Conservation (phyloP, 1,140 invertebrate genomes). For the Scaptomyza montana region DNA sequence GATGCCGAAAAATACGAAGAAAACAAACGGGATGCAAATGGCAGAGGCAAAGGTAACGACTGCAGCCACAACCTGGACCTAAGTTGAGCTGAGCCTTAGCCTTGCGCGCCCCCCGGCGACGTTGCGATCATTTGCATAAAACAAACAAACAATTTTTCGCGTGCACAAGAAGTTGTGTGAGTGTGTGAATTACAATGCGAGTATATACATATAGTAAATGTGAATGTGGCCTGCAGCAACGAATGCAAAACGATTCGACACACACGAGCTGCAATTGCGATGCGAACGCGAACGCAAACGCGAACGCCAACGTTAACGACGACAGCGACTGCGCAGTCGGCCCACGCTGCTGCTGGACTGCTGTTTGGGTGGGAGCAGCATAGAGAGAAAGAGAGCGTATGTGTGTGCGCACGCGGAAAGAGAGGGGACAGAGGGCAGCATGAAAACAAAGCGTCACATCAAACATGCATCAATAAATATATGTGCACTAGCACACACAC, state of each 20-base stretch:
- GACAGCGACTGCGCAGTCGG: constrained; percentile 14
- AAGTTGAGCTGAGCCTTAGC: constrained; percentile 17
- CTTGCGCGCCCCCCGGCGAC: constrained; percentile 37
- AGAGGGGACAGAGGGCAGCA: constrained; percentile 15
- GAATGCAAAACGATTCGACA: constrained; percentile 67
- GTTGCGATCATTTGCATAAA: constrained; percentile 76
- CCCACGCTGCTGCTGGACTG: constrained; percentile 25
- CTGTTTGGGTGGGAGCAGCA: constrained; percentile 1
- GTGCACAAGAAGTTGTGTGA: constrained; percentile 44
- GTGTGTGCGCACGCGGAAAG: not conserved
- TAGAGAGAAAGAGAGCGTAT: not conserved
- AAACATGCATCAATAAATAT: constrained; percentile 75
- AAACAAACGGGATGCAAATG: constrained; percentile 28
- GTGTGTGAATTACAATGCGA: constrained; percentile 41
- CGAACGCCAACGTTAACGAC: not conserved
- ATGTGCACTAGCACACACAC: constrained; percentile 4
- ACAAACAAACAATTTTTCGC: constrained; percentile 79
- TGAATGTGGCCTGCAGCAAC: constrained; percentile 69
- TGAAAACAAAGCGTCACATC: constrained; percentile 70
- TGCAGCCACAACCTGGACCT: constrained; percentile 15
- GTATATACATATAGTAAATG: constrained; percentile 24
- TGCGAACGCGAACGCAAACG: no score
- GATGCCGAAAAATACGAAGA: constrained; percentile 38
- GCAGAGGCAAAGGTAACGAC: constrained; percentile 23
- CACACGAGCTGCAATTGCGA: constrained; percentile 35